Evolutionary conservation across 2,797 vertebrate genomes (phyloP), one percentile per base, ranked within the genome.

Genomic region (Antennarius maculatus): DNA sequence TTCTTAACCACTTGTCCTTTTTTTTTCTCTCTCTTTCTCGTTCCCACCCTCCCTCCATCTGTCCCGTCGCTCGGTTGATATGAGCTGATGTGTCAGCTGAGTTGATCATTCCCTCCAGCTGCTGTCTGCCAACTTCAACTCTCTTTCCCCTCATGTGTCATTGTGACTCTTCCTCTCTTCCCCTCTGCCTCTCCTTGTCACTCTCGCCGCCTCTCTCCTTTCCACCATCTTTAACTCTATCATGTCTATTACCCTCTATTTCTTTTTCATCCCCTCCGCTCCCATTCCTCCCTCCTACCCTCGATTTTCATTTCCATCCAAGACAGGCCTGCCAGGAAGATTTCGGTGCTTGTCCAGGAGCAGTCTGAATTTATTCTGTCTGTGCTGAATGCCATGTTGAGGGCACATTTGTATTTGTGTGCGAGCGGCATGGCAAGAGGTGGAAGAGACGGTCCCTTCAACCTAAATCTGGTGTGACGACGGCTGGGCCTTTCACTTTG

Each of bases 31-130:
- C 49, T 1, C 61, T 52, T 52, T 52, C 50, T 69, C 67, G 6
- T 5, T 72, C 74, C 76, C 66, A 68, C 77, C 81, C 75, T 87
- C 56, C 74, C 63, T 80, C 82, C 71, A 55, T 84, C 81, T 73
- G 79, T 86, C 85, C 71, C 29, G 7, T 61, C 15, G 39, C 79
- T 69, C 18, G n/a, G 67, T 88, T 23, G 85, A 91, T 84, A 83
- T 88, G 80, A 90, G 78, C 72, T 72, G 81, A 88, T 87, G 85
- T 92, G 89, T 90, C 90, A 92, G 87, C 81, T 84, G 75, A 81
- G 80, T 87, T 91, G 87, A 92, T 87, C 82, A 77, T 89, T 80
- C 87, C 87, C 88, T 91, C 85, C 84, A 91, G 89, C 88, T 87
- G 84, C 88, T 86, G 85, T 88, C 86, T 90, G 82, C 88, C 85